phyloP scores from a whole-genome alignment of 2,888 invertebrate genomes.

The Athetis lepigone region DNA sequence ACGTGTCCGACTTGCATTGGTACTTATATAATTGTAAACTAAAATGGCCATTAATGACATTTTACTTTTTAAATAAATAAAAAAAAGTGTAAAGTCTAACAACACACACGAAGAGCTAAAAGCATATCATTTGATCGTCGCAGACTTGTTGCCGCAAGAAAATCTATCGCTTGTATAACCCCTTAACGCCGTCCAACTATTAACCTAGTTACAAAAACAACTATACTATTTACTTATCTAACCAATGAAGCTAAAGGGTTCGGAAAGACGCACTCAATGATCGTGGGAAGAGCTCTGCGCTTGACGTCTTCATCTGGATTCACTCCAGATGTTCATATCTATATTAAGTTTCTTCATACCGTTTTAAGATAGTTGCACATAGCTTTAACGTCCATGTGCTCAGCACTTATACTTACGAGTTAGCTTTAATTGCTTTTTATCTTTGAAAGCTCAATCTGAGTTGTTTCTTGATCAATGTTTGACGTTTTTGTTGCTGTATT shows the following conservation, averaged over 20 bases:
- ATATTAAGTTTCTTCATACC: slow-evolving; percentile 52
- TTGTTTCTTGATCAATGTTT: slow-evolving; percentile 21
- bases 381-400: slow-evolving; percentile 47
- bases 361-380: slow-evolving; percentile 33
- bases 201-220: slow-evolving; percentile 53
- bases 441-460: slow-evolving; percentile 32
- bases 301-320: slow-evolving; percentile 62
- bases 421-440: slow-evolving; percentile 46
- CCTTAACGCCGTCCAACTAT: slow-evolving; percentile 47
- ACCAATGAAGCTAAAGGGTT: slow-evolving; percentile 67
- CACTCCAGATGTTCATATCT: slow-evolving; percentile 65
- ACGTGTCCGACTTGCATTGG: no score
- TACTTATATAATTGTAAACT: no score
- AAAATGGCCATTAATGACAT: no score
- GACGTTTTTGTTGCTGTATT: slow-evolving; percentile 22
- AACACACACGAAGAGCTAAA: no score
- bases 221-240: slow-evolving; percentile 59
- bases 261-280: slow-evolving; percentile 70
- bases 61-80: no score
- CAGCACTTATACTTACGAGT: slow-evolving; percentile 53
- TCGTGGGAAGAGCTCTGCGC: slow-evolving; percentile 69
- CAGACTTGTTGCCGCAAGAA: no score
- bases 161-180: no score
- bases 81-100: no score
- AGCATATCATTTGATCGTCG: no score